Base-by-base conservation (phyloP, 2,888 invertebrate genomes). In the Microdon myrmicae region DNA sequence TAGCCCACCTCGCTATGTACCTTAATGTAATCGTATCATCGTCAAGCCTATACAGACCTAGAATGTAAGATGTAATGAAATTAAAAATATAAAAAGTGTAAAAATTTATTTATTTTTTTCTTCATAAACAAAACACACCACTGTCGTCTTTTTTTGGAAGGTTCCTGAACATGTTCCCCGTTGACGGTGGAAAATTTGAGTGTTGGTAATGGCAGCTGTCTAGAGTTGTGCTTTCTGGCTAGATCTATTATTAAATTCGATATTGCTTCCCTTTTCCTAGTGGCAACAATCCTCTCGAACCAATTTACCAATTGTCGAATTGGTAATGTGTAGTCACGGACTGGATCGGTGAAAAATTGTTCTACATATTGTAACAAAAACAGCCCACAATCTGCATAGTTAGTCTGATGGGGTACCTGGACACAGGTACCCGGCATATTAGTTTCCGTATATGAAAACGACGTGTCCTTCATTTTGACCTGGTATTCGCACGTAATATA, bases 301-400 rank as follows among this genome's bases (percentile, higher is more conserved):
- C 96, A 96, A 73, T 86, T 86, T 43, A 86, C 83, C 64, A 96
- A 80, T 61, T 88, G 86, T 76, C 88, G 89, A 70, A 96, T 92
- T 17, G 95, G 95, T 69, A 92, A 81, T 39, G 85, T 81, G 74
- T 90, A 96, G 79, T 94, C 90, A 69, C 84, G 82, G 43, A 96
- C 86, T 1, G 95, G 94, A 73, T 87, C 86, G 84, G 88, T 86
- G 79, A 96, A 95, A 81, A 98, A 97, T 59, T 90, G 90, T 81
- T 99, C 96, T 4, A 94, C 95, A 83, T 96, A 98, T 78, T 98
- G 95, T 44, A 99, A 82, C 55, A 98, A 83, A 81, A 92, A 99
- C 9, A 98, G 82, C 1, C 98, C 98, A 81, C 98, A 99, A 79
- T 99, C 99, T 28, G 92, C 93, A 75, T 90, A 95, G 82, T 99